Conservation (phyloP, 1,140 invertebrate genomes). For the Bombus affinis region DNA sequence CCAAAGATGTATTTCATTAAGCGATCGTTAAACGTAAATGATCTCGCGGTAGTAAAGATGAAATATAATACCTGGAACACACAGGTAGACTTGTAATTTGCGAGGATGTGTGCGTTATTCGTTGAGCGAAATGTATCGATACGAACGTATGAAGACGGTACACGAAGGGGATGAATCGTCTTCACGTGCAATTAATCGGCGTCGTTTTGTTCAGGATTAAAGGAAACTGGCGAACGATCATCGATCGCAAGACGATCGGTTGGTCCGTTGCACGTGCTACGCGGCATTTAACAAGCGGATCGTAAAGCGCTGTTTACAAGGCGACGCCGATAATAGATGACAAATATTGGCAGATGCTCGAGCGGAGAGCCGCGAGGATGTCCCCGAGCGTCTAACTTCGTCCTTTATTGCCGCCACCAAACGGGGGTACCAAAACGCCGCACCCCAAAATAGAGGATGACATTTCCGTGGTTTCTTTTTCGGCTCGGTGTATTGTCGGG, state of each 20-base stretch:
- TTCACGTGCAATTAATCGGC: too few species aligned
- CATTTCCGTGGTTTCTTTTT: conserved; percentile 76
- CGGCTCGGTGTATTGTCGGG: conserved; percentile 65
- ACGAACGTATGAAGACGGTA: too few species aligned
- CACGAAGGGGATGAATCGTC: too few species aligned
- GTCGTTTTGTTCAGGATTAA: too few species aligned
- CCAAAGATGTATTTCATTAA: too few species aligned
- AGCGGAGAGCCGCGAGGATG: conserved; percentile 52
- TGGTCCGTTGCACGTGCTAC: conserved; percentile 38
- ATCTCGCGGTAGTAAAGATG: conserved; percentile 33
- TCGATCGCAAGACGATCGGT: too few species aligned
- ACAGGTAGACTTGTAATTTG: too few species aligned
- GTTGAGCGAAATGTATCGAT: too few species aligned
- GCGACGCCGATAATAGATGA: conserved; percentile 80
- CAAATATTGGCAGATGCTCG: conserved; percentile 83
- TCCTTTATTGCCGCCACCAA: conserved; percentile 46
- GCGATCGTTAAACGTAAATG: conserved; percentile 32
- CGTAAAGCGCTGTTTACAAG: conserved; percentile 78
- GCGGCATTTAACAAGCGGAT: conserved; percentile 70
- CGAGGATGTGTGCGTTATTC: too few species aligned
- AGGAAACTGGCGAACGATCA: too few species aligned
- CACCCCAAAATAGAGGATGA: conserved; percentile 72
- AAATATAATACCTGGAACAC: too few species aligned
- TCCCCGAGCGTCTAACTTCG: conserved; percentile 37
- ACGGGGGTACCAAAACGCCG: conserved; percentile 41